Conservation (phyloP, 2,797 vertebrate species). For the Triplophysa bombifrons region DNA sequence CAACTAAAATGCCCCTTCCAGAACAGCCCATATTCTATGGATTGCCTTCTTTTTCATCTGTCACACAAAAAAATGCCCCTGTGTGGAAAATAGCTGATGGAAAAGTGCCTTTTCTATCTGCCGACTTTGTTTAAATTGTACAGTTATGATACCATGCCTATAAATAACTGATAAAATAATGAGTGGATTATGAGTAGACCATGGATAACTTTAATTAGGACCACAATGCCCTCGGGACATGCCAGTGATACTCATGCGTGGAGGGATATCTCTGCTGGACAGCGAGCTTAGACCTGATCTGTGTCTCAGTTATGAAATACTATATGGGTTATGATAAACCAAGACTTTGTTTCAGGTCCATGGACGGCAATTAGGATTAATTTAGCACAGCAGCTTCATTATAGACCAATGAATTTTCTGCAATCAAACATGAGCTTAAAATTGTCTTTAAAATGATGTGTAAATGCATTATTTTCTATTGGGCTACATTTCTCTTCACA, state of each 20-base stretch:
- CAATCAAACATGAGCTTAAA: background rate
- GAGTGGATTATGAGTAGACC: conserved; percentile 28
- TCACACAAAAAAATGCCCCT: conserved; percentile 27
- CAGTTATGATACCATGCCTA: conserved; percentile 29
- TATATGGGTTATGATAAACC: conserved; percentile 35
- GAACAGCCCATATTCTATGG: background rate
- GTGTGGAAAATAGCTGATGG: conserved; percentile 22
- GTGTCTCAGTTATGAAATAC: conserved; percentile 20
- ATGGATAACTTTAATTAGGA: conserved; percentile 34
- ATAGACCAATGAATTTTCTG: background rate
- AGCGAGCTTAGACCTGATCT: background rate
- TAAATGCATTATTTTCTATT: too few species aligned
- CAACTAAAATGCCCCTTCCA: conserved; percentile 33
- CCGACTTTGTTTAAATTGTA: background rate
- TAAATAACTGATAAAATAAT: conserved; percentile 53
- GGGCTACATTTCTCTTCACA: background rate
- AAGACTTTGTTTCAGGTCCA: conserved; percentile 26
- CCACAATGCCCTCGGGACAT: background rate
- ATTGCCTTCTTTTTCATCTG: conserved; percentile 20
- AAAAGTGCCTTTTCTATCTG: conserved; percentile 22
- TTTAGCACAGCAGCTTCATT: conserved; percentile 41
- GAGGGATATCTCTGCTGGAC: conserved; percentile 32
- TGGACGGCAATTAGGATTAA: conserved; percentile 45
- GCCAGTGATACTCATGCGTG: background rate
- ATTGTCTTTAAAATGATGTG: too few species aligned